Base-by-base conservation (phyloP, 2,888 invertebrate species). In the Stenoptilia bipunctidactyla region DNA sequence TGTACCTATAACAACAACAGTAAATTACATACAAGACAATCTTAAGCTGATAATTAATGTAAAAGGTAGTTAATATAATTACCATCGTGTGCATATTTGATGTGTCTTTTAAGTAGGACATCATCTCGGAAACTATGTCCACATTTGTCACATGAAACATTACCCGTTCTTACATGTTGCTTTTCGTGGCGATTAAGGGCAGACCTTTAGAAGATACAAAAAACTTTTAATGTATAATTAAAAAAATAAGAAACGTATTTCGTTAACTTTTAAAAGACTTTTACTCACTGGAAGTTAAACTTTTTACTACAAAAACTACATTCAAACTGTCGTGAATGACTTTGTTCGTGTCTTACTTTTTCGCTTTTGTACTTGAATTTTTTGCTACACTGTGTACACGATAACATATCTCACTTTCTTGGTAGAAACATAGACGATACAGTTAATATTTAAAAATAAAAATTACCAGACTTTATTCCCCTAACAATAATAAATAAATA, bases 61-160 rank as follows among this genome's bases (percentile, higher is more conserved):
- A 6, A 30, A 3, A 30, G n/a, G 10, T 4, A 12, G 30, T 30
- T 4, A 30, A 38, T 36, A 13, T 34, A 5, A 15, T 12, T 53
- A 80, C 84, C 84, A 61, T 68, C 72, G 49, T 85, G 85, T 35
- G 82, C 72, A 65, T 84, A 80, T 50, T 73, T 70, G 1, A 66
- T 58, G 42, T 85, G 85, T 8, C 82, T 58, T 41, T 72, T 62
- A 0, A 85, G 61, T 2, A 83, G 62, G 20, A 50, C 50, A 12
- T 75, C 63, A 53, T 84, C 82, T n/a, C 66, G 55, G 40, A 84
- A 85, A 37, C 57, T 64, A 33, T 64, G 55, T 5, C 61, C 53
- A 45, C 85, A 85, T 15, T 70, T 51, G 1, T 51, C 50, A 48
- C 85, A 83, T 33, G 50, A 52, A 9, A 71, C 80, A 44, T 50